Evolutionary conservation across 2,888 invertebrate genomes (phyloP).

Genomic region (Drosophila mimica): DNA sequence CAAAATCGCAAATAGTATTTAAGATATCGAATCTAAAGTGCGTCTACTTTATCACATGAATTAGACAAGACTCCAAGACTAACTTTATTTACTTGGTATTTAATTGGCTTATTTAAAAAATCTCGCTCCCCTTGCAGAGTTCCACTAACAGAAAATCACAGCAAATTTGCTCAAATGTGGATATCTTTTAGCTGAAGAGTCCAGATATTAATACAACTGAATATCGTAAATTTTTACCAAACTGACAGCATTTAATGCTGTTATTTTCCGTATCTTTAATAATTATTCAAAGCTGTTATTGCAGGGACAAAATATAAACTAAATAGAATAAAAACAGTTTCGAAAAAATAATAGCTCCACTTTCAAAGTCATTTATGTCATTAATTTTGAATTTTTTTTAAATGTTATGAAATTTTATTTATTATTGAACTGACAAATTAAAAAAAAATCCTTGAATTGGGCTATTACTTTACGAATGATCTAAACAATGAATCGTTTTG

Average conservation of each 20-base stretch:
- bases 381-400: background rate
- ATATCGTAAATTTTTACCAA: background rate
- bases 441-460: too few relatives aligned
- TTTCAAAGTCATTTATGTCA: rapidly evolving
- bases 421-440: too few relatives aligned
- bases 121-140: background rate
- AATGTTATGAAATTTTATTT: background rate
- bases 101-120: background rate
- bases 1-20: background rate
- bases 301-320: background rate
- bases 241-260: background rate
- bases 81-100: background rate
- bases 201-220: background rate
- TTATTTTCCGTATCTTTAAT: background rate
- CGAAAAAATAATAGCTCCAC: background rate
- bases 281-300: background rate
- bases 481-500: background rate
- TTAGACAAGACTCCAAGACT: too few relatives aligned
- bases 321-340: background rate
- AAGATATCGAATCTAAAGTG: background rate
- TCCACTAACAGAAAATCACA: background rate
- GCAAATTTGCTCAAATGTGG: background rate
- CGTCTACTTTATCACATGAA: background rate
- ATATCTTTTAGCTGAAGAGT: background rate
- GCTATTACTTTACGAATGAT: background rate